These are phyloP conservation scores for Drosophila diplacantha DNA, from an alignment of 2,888 invertebrate genomes.

Conservation along the genomic window DNA sequence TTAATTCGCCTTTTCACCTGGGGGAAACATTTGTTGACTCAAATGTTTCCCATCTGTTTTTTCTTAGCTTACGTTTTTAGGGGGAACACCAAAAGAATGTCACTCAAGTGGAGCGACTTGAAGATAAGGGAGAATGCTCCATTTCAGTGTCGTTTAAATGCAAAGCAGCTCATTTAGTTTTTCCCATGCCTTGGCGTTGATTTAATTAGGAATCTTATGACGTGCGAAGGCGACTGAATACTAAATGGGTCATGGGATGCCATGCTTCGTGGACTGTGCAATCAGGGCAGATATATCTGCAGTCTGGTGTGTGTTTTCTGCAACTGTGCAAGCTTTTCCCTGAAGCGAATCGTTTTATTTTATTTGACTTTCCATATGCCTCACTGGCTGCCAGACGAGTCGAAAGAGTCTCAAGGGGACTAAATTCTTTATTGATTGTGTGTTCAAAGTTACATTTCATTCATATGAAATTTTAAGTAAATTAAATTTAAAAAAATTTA, in stretches of 20 bases:
- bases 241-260: constrained; percentile 29
- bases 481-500: not conserved
- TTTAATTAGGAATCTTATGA: constrained; percentile 60
- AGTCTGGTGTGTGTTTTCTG: constrained; percentile 6
- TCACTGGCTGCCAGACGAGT: not conserved
- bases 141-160: constrained; percentile 43
- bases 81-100: constrained; percentile 9
- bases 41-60: constrained; percentile 1
- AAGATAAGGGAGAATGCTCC: constrained; percentile 43
- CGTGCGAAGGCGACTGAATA: constrained; percentile 51
- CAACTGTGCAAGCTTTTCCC: constrained; percentile 14
- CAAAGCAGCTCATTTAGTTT: constrained; percentile 40
- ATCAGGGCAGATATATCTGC: constrained; percentile 30
- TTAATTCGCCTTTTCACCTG: not conserved
- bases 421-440: constrained; percentile 1
- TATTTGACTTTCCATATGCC: constrained; percentile 4
- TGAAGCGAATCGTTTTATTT: constrained; percentile 10
- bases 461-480: not conserved
- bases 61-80: not conserved
- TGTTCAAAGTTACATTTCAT: not conserved
- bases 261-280: constrained; percentile 36
- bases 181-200: constrained; percentile 6
- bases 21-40: not conserved
- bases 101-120: constrained; percentile 10
- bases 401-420: not conserved